Conservation (phyloP, 1,140 invertebrate genomes). For the Chymomyza costata region DNA sequence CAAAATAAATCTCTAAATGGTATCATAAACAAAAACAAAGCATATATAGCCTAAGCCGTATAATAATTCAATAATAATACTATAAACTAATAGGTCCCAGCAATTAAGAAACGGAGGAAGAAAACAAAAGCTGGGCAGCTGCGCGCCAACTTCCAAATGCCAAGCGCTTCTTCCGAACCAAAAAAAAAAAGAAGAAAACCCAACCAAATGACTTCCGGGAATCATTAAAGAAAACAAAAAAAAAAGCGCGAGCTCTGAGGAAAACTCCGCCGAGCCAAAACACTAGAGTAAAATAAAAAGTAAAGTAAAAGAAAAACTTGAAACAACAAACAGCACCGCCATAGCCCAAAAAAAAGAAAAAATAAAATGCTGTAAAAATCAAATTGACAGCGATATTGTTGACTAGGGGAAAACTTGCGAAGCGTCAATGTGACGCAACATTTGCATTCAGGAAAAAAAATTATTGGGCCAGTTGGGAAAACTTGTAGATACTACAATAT, state of each 20-base stretch:
- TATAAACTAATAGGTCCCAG: conserved; percentile 55
- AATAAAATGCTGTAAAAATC: background rate
- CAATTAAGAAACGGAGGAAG: conserved; percentile 37
- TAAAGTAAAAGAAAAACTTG: conserved; percentile 33
- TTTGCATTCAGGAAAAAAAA: conserved; percentile 66
- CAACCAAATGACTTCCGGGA: conserved; percentile 59
- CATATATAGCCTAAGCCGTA: conserved; percentile 1
- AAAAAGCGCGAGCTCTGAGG: conserved; percentile 4
- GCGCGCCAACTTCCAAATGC: conserved; percentile 37
- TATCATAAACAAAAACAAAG: conserved; percentile 1
- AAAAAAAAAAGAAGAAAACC: conserved; percentile 32
- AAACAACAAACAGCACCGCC: conserved; percentile 25
- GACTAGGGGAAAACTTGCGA: conserved; percentile 16
- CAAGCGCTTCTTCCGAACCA: no score
- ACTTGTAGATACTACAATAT: no score
- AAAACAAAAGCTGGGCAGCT: conserved; percentile 42
- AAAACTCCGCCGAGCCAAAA: conserved; percentile 34
- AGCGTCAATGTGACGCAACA: conserved; percentile 43
- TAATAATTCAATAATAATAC: conserved; percentile 55
- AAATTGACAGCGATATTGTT: conserved; percentile 4
- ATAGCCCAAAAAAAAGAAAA: no score
- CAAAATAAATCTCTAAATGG: conserved; percentile 23
- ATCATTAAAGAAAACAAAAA: conserved; percentile 29
- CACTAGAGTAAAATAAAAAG: conserved; percentile 31
- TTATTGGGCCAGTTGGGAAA: conserved; percentile 47